Evolutionary conservation across 2,113 vertebrate genomes (phyloP).

Genomic region (Coptodon bakossiorum): DNA sequence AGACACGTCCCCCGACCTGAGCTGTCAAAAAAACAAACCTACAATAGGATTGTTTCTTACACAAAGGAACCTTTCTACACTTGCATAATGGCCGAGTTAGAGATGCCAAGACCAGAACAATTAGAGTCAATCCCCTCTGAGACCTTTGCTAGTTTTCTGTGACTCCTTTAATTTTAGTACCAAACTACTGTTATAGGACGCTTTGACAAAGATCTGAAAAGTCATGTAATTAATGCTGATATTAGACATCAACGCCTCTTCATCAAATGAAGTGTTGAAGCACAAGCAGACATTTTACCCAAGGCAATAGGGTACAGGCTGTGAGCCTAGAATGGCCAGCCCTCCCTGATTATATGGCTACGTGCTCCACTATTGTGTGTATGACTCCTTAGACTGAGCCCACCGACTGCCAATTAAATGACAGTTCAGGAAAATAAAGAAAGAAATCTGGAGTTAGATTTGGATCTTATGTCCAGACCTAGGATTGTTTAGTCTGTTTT

Average conservation of each 20-base stretch:
- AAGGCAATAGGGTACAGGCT: background rate
- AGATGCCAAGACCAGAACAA: background rate
- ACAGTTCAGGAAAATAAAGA: conserved; percentile 10
- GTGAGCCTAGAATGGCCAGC: conserved; percentile 12
- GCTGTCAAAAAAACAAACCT: conserved; percentile 95
- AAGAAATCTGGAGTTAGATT: conserved; percentile 27
- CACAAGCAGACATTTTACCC: conserved; percentile 7
- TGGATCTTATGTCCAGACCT: conserved; percentile 47
- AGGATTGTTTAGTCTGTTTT: conserved; percentile 73
- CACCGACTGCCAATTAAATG: conserved; percentile 40
- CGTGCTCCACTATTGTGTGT: background rate
- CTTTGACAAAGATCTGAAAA: conserved; percentile 13
- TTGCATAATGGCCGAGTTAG: background rate
- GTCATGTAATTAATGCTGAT: conserved; percentile 41
- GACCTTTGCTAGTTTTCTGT: background rate
- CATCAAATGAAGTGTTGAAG: conserved; percentile 24
- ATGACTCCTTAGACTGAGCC: conserved; percentile 24
- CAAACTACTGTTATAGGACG: background rate
- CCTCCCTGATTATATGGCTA: conserved; percentile 44
- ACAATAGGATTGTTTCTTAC: conserved; percentile 73
- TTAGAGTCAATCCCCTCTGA: background rate
- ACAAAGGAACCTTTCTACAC: conserved; percentile 34
- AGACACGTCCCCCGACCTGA: conserved; percentile 99
- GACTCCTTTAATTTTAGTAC: conserved; percentile 10
- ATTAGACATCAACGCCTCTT: conserved; percentile 35